phyloP scores from a whole-genome alignment of 2,888 invertebrate genomes.

The Noctua fimbriata region DNA sequence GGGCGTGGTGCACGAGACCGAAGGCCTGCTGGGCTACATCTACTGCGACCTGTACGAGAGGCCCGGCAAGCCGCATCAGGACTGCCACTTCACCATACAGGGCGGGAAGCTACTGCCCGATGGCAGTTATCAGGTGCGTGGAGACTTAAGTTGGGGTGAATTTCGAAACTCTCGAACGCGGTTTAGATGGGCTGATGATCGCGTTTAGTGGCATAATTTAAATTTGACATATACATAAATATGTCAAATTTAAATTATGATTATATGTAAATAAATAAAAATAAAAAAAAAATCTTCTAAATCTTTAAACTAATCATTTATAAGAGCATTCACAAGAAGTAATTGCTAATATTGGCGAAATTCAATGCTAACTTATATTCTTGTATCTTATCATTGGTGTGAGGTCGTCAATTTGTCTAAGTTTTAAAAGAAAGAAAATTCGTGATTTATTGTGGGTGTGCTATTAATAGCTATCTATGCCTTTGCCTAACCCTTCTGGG shows the following conservation, averaged over 20 bases:
- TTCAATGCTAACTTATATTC: neutral
- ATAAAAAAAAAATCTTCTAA: too few species aligned
- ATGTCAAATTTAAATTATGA: too few species aligned
- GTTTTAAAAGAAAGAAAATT: too few species aligned
- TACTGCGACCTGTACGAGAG: constrained; percentile 99
- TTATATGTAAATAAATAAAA: too few species aligned
- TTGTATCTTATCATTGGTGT: neutral
- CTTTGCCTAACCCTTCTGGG: neutral
- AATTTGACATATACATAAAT: too few species aligned
- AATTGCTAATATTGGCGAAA: neutral
- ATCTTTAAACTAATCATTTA: too few species aligned
- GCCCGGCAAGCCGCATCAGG: constrained; percentile 97
- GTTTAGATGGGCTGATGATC: neutral
- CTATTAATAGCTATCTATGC: neutral
- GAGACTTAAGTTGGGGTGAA: rapidly evolving
- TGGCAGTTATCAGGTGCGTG: constrained; percentile 94
- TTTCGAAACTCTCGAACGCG: neutral
- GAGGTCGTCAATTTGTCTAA: neutral
- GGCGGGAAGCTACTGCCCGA: constrained; percentile 95
- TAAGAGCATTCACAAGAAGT: too few species aligned
- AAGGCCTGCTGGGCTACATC: constrained; percentile 97
- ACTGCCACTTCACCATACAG: constrained; percentile 99
- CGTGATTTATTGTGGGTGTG: neutral
- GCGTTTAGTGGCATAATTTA: too few species aligned
- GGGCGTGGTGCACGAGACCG: constrained; percentile 95